Evolutionary conservation across 1,140 invertebrate genomes (phyloP).

Genomic region (Procambarus clarkii): DNA sequence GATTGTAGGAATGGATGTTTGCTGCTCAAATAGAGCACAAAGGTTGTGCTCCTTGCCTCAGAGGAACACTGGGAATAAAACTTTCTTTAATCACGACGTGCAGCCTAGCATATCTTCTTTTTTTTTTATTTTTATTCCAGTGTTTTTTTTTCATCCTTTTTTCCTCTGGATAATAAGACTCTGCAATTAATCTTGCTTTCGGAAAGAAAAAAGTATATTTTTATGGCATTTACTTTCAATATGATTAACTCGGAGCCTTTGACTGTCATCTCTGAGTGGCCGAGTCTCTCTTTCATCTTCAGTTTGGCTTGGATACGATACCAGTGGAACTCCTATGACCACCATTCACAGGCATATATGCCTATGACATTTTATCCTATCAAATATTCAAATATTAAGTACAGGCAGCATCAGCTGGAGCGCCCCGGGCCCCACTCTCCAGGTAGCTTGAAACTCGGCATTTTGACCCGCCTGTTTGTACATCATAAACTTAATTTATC

Average conservation of each 20-base stretch:
- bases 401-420: slow-evolving; percentile 14
- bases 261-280: slow-evolving; percentile 49
- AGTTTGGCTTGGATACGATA: too few relatives aligned
- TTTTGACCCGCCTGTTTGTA: not conserved
- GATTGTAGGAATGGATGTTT: slow-evolving; percentile 69
- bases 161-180: slow-evolving; percentile 54
- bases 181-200: slow-evolving; percentile 64
- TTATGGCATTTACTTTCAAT: slow-evolving; percentile 53
- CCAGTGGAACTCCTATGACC: too few relatives aligned
- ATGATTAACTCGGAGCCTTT: slow-evolving; percentile 50
- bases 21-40: slow-evolving; percentile 62
- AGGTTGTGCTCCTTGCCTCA: slow-evolving; percentile 63
- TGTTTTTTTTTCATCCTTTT: slow-evolving; percentile 26
- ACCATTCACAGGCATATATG: slow-evolving; percentile 29
- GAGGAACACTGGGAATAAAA: slow-evolving; percentile 65
- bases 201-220: slow-evolving; percentile 36
- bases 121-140: slow-evolving; percentile 20
- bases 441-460: not conserved
- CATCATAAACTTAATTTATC: not conserved
- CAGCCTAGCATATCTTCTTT: slow-evolving; percentile 29
- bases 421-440: not conserved
- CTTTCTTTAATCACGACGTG: slow-evolving; percentile 67
- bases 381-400: slow-evolving; percentile 36
- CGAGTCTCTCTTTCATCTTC: slow-evolving; percentile 31
- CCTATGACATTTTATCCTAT: slow-evolving; percentile 44